These are phyloP conservation scores for Aphodius sticticus DNA, from an alignment of 2,888 invertebrate species.

Conservation along the genomic window DNA sequence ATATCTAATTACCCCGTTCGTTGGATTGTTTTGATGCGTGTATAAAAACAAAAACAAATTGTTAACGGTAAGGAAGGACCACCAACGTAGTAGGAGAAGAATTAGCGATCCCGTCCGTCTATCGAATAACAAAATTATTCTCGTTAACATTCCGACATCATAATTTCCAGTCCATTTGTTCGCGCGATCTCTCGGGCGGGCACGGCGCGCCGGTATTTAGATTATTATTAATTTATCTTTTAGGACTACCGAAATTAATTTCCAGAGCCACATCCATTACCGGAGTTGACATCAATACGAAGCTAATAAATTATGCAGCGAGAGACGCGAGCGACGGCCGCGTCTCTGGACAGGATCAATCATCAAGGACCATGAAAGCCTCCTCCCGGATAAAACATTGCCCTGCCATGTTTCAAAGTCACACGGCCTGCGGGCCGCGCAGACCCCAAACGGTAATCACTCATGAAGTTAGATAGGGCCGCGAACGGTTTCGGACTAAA, in stretches of 20 bases:
- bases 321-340: constrained; percentile 39
- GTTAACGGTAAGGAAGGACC: background rate
- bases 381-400: constrained; percentile 43
- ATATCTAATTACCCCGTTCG: too few relatives aligned
- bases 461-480: background rate
- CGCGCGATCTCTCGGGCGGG: background rate
- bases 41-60: too few relatives aligned
- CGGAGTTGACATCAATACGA: constrained; percentile 50
- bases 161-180: constrained; percentile 46
- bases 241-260: constrained; percentile 55
- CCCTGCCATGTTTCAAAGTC: constrained; percentile 43
- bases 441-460: background rate
- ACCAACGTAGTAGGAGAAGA: background rate
- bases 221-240: constrained; percentile 53
- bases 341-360: constrained; percentile 47
- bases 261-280: constrained; percentile 55
- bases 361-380: constrained; percentile 45
- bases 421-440: constrained; percentile 14
- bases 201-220: constrained; percentile 39
- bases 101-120: background rate
- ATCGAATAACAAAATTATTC: constrained; percentile 23
- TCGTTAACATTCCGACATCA: constrained; percentile 33
- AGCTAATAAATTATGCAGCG: constrained; percentile 49
- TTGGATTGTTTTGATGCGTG: too few relatives aligned
- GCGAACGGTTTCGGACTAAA: background rate